Evolutionary conservation across 2,888 invertebrate genomes (phyloP).

Genomic region (Hoplodrina blanda): DNA sequence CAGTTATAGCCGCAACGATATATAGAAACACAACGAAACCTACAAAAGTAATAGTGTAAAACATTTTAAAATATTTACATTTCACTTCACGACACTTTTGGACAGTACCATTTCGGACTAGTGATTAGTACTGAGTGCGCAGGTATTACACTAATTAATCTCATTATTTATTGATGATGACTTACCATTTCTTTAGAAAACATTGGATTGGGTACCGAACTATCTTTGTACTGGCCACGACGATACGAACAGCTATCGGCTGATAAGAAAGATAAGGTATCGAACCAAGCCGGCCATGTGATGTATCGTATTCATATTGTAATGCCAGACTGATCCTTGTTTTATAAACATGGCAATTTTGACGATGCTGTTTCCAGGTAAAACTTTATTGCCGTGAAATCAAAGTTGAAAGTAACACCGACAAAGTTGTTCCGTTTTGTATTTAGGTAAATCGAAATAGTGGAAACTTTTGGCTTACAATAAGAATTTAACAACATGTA

Average conservation of each 20-base stretch:
- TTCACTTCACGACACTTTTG: slow-evolving; percentile 34
- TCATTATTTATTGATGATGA: slow-evolving; percentile 74
- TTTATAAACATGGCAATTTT: background rate
- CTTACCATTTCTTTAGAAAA: slow-evolving; percentile 84
- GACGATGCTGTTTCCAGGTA: background rate
- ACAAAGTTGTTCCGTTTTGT: too few species aligned
- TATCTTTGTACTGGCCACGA: slow-evolving; percentile 67
- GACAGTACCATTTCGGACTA: slow-evolving; percentile 47
- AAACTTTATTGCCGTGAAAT: too few species aligned
- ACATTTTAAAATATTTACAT: slow-evolving; percentile 53
- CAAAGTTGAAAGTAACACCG: too few species aligned
- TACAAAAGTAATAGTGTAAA: slow-evolving; percentile 36
- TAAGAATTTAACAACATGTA: too few species aligned
- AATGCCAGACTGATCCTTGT: slow-evolving; percentile 38
- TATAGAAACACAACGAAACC: slow-evolving; percentile 56
- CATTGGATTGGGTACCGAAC: slow-evolving; percentile 69
- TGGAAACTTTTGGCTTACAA: too few species aligned
- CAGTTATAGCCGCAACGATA: slow-evolving; percentile 51
- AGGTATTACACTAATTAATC: slow-evolving; percentile 55
- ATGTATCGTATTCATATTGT: slow-evolving; percentile 46
- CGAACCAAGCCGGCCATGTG: slow-evolving; percentile 25
- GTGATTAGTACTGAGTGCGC: slow-evolving; percentile 51
- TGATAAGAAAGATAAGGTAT: slow-evolving; percentile 55
- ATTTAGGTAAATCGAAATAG: too few species aligned
- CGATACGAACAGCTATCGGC: slow-evolving; percentile 44